Evolutionary conservation across 2,888 invertebrate species (phyloP).

Genomic region (Gibbula magus): DNA sequence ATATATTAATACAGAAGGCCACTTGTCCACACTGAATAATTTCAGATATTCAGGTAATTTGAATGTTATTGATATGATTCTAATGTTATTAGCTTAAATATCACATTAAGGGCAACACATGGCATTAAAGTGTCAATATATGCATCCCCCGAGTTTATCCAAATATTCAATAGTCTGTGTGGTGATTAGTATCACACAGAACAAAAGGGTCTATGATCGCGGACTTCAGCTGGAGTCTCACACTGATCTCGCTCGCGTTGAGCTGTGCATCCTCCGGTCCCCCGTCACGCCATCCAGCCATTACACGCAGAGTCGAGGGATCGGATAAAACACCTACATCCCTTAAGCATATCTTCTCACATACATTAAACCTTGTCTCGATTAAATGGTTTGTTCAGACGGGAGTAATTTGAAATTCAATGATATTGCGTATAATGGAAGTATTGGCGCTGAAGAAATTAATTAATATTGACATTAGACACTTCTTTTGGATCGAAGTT

Average conservation of each 20-base stretch:
- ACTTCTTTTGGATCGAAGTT: neutral
- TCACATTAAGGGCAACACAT: neutral
- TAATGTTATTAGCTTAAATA: neutral
- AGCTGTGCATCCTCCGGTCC: neutral
- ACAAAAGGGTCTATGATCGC: neutral
- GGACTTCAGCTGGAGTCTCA: neutral
- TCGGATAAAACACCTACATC: too few species aligned
- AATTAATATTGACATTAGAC: neutral
- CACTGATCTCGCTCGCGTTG: neutral
- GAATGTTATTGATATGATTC: neutral
- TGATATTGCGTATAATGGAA: too few species aligned
- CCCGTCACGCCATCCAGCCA: neutral
- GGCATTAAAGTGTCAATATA: neutral
- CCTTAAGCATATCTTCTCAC: too few species aligned
- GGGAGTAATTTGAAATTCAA: too few species aligned
- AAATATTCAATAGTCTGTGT: neutral
- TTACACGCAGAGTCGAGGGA: neutral
- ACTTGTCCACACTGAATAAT: too few species aligned
- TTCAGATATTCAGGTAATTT: too few species aligned
- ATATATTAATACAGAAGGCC: too few species aligned
- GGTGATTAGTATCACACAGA: too few species aligned
- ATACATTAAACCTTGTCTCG: too few species aligned
- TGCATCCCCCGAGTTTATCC: neutral
- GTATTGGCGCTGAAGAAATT: too few species aligned
- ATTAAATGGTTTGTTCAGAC: too few species aligned